Evolutionary conservation across 2,113 vertebrate genomes (phyloP), one percentile per base, ranked within the genome.

Genomic region (Carassius gibelio): DNA sequence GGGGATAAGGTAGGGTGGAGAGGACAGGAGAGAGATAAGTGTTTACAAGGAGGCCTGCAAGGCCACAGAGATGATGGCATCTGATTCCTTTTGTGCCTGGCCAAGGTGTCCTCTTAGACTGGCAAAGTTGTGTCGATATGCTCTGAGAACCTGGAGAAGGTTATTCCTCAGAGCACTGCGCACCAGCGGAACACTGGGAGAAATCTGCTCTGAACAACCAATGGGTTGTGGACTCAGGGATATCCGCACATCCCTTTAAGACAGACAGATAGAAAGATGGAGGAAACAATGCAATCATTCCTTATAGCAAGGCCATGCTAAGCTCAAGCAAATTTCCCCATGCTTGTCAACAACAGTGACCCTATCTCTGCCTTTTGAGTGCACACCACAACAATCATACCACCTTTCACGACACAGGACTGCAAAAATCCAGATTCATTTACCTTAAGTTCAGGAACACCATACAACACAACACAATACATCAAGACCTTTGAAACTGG

Each of bases 221-320:
- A 45, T 81, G 30, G 80, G 68, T 38, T 85, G 74, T 81, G 62
- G 75, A 86, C 36, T 83, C 68, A 17, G 84, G 76, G 75, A 83
- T 84, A 66, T 61, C 50, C 30, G 78, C 68, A 50, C 69, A 86
- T 83, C 82, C 68, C 77, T 3, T 81, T 45, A 57, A 84, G 42
- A 84, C 50, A 81, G 57, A 81, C 30, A 84, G 84, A 78, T 64
- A 69, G 57, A 83, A 74, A 87, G 64, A 38, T 38, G 36, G 38
- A 85, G n/a, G 78, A 30, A 86, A 86, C 84, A 85, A 57, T 85
- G 89, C 84, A 87, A 42, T 88, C 82, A 84, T 88, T 88, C 86
- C 48, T 83, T 81, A 59, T 52, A 86, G 83, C 75, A 87, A 88
- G 89, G 87, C 89, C 89, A 90, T 87, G 89, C 89, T 90, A 81